A percentile compares a stretch with the other conserved stretches of the same genome.
phyloP scores from a whole-genome alignment of 2,888 invertebrate species.

The Candidula unifasciata region DNA sequence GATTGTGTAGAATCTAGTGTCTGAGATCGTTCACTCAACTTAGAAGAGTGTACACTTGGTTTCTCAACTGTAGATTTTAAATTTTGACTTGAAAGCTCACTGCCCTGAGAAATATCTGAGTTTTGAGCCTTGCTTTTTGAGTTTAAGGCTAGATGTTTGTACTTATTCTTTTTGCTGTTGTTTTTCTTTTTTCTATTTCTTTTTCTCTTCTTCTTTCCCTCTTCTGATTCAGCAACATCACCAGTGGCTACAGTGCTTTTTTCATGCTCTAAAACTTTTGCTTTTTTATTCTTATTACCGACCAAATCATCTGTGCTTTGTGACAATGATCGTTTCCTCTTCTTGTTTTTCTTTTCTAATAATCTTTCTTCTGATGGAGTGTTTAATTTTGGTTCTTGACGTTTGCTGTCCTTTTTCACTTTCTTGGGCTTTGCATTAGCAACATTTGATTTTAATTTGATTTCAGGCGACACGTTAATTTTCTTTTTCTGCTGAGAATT shows the following conservation, averaged over 20 bases:
- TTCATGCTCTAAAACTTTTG: background rate
- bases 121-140: slow-evolving; percentile 30
- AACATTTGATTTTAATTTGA: background rate
- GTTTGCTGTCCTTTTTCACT: background rate
- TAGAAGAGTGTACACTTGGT: background rate
- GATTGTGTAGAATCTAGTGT: background rate
- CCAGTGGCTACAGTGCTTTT: background rate
- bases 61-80: background rate
- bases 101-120: background rate
- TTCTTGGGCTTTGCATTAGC: background rate
- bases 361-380: background rate
- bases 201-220: slow-evolving; percentile 51
- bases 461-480: background rate
- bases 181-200: slow-evolving; percentile 59
- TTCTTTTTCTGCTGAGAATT: background rate
- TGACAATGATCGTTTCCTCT: slow-evolving; percentile 23
- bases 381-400: slow-evolving; percentile 10
- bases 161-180: slow-evolving; percentile 62
- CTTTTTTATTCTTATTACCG: background rate
- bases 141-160: slow-evolving; percentile 57
- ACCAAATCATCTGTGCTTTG: background rate
- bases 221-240: background rate
- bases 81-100: background rate
- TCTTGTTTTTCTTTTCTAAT: background rate
- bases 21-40: too few species aligned